These are phyloP conservation scores for Hiodon tergisus DNA, from an alignment of 2,113 vertebrate genomes.

Conservation along the genomic window DNA sequence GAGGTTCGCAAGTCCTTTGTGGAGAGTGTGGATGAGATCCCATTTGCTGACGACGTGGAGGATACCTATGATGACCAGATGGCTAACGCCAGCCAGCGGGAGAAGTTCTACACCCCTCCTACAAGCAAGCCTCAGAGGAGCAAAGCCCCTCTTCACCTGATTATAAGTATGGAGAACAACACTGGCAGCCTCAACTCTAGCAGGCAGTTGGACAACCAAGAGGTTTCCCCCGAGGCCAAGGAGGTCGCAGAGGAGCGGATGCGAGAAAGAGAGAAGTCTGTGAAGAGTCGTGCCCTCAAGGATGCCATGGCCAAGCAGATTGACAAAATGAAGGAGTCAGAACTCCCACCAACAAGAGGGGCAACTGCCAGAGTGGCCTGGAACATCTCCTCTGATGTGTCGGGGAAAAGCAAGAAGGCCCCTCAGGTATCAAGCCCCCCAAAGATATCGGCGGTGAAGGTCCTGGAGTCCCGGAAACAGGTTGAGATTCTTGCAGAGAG, in stretches of 20 bases:
- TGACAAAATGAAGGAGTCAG: conserved; percentile 74
- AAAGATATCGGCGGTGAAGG: conserved; percentile 32
- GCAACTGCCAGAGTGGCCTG: conserved; percentile 51
- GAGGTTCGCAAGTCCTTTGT: conserved; percentile 83
- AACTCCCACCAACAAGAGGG: conserved; percentile 22
- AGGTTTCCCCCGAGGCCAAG: conserved; percentile 81
- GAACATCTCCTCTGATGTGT: conserved; percentile 27
- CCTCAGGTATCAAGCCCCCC: conserved; percentile 42
- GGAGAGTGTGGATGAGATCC: conserved; percentile 93
- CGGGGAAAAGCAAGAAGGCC: conserved; percentile 38
- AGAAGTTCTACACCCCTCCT: conserved; percentile 76
- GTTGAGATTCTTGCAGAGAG: conserved; percentile 50
- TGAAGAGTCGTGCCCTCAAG: conserved; percentile 85
- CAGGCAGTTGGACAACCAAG: conserved; percentile 51
- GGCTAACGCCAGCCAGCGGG: conserved; percentile 68
- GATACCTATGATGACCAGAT: conserved; percentile 83
- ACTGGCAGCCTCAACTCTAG: conserved; percentile 48
- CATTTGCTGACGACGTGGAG: conserved; percentile 92
- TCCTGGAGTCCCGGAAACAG: conserved; percentile 45
- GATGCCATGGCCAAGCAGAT: conserved; percentile 90
- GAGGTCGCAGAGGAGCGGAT: conserved; percentile 89
- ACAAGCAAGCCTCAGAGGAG: conserved; percentile 62
- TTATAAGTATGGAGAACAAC: conserved; percentile 72
- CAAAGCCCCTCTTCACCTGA: conserved; percentile 55
- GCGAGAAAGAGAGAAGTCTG: conserved; percentile 82